A percentile compares a stretch with the other conserved stretches of the same genome.
Evolutionary conservation across 2,797 vertebrate species (phyloP).

Genomic region (Anomalospiza imberbis): DNA sequence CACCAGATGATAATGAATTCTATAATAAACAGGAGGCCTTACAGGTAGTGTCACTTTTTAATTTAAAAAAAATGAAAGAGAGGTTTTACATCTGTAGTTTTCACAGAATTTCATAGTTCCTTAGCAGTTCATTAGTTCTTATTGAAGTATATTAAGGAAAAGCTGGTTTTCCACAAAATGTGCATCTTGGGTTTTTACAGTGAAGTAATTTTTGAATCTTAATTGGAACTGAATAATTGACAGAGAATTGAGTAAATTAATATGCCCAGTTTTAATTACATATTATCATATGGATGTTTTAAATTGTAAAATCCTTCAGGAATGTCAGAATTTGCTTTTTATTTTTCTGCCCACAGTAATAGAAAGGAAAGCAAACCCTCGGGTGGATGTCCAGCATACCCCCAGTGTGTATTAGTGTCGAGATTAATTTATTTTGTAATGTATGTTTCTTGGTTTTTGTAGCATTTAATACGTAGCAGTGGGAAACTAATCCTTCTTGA

Average conservation of each 20-base stretch:
- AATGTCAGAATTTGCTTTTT: background rate
- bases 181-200: background rate
- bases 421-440: background rate
- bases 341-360: background rate
- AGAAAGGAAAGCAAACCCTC: background rate
- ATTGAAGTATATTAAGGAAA: background rate
- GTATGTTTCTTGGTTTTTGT: background rate
- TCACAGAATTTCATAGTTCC: background rate
- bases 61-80: background rate
- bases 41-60: slow-evolving; percentile 79
- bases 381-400: background rate
- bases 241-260: background rate
- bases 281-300: background rate
- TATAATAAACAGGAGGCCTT: slow-evolving; percentile 91
- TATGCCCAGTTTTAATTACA: background rate
- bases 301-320: background rate
- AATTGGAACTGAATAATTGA: background rate
- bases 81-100: background rate
- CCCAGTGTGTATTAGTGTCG: background rate
- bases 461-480: slow-evolving; percentile 88
- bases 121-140: background rate
- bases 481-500: slow-evolving; percentile 97
- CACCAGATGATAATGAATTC: slow-evolving; percentile 93
- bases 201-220: background rate
- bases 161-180: background rate